phyloP scores from a whole-genome alignment of 2,888 invertebrate species.

The Hypomecis atomaria region DNA sequence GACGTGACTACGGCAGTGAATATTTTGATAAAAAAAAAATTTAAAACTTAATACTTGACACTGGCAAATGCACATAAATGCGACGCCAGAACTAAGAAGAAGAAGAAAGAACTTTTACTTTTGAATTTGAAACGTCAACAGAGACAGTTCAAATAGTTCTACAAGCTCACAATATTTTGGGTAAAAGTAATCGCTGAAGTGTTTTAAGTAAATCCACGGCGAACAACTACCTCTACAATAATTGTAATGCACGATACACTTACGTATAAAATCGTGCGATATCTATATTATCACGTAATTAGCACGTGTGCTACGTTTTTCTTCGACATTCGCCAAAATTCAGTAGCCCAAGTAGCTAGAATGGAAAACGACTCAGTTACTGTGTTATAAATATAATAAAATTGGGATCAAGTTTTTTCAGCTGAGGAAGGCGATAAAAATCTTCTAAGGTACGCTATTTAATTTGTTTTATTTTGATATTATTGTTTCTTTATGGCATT shows the following conservation, averaged over 20 bases:
- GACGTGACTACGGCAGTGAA: too few species aligned
- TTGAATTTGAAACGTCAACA: too few species aligned
- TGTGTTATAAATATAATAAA: slow-evolving; percentile 12
- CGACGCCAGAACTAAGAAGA: too few species aligned
- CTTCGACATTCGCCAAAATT: slow-evolving; percentile 52
- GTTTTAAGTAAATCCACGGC: neutral
- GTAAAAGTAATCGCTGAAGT: too few species aligned
- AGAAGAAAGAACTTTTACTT: too few species aligned
- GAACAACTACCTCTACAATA: slow-evolving; percentile 5
- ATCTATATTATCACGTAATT: slow-evolving; percentile 67
- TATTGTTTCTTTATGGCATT: neutral
- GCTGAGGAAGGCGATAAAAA: slow-evolving; percentile 1
- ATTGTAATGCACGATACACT: slow-evolving; percentile 39
- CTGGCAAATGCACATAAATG: too few species aligned
- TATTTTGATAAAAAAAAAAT: too few species aligned
- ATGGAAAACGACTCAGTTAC: slow-evolving; percentile 25
- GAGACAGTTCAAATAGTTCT: too few species aligned
- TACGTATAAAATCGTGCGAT: slow-evolving; percentile 63
- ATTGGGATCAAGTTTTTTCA: neutral
- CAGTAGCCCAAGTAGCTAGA: slow-evolving; percentile 44
- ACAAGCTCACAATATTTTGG: too few species aligned
- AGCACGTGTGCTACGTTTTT: slow-evolving; percentile 52
- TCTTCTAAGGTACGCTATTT: slow-evolving; percentile 22
- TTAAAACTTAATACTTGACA: too few species aligned
- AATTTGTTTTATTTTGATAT: neutral